These are phyloP conservation scores for Drosophila nasuta DNA, from an alignment of 1,140 invertebrate genomes.

Conservation along the genomic window DNA sequence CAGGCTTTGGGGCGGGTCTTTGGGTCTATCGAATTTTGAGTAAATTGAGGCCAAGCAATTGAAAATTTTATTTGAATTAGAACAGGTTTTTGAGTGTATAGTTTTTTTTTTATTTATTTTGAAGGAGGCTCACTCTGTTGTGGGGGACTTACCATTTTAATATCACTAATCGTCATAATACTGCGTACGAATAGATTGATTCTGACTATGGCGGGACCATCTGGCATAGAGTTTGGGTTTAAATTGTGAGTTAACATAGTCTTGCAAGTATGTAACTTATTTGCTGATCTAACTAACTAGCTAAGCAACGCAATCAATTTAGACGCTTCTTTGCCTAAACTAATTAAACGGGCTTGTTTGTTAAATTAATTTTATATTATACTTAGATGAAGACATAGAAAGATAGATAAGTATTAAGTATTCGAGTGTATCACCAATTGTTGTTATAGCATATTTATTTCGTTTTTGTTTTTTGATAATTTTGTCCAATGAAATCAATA, in stretches of 20 bases:
- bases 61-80: constrained; percentile 33
- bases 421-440: constrained; percentile 43
- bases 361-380: constrained; percentile 11
- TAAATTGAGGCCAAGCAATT: constrained; percentile 19
- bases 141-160: constrained; percentile 96
- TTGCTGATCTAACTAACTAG: constrained; percentile 57
- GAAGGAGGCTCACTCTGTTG: constrained; percentile 15
- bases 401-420: constrained; percentile 26
- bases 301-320: constrained; percentile 33
- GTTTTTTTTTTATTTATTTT: too few relatives aligned
- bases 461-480: constrained; percentile 13
- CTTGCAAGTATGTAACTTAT: constrained; percentile 48
- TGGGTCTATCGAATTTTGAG: constrained; percentile 41
- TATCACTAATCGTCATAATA: constrained; percentile 99
- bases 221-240: constrained; percentile 87
- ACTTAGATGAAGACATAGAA: constrained; percentile 43
- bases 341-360: constrained; percentile 34
- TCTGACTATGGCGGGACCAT: constrained; percentile 96
- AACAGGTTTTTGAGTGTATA: constrained; percentile 18
- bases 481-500: constrained; percentile 22
- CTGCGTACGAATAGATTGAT: constrained; percentile 98
- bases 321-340: constrained; percentile 42
- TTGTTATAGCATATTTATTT: constrained; percentile 31
- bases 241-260: constrained; percentile 61
- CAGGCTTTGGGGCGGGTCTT: constrained; percentile 13